Percentiles rank a stretch among this genome's conserved stretches.
These are phyloP conservation scores for Rhadinocentrus ornatus DNA, from an alignment of 2,797 vertebrate genomes.

Conservation along the genomic window DNA sequence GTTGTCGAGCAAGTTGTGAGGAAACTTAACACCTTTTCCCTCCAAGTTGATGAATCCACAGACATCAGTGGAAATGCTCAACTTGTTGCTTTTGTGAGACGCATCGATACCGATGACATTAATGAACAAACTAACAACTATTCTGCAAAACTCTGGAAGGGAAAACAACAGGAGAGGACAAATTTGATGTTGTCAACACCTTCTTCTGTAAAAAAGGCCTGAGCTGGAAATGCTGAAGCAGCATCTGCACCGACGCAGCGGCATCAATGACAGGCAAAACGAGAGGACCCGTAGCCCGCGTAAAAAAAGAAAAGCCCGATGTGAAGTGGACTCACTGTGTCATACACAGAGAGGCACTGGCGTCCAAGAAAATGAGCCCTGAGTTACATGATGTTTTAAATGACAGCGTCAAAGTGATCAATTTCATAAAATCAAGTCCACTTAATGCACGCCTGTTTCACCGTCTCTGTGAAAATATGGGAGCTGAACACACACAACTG, in stretches of 20 bases:
- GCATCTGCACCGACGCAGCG: neutral
- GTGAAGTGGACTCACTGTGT: no score
- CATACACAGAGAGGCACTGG: no score
- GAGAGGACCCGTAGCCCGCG: neutral
- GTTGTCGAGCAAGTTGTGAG: neutral
- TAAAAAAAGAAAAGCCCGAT: neutral
- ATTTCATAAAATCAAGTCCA: no score
- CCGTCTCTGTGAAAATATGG: no score
- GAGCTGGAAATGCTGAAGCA: constrained; percentile 6
- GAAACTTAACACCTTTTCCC: neutral
- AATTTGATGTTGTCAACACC: constrained; percentile 18
- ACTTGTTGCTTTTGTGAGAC: constrained; percentile 28
- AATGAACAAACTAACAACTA: constrained; percentile 18
- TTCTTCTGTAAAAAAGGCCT: constrained; percentile 1
- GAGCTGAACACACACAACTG: no score
- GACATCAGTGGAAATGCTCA: constrained; percentile 22
- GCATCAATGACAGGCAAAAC: constrained; percentile 12
- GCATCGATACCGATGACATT: constrained; percentile 11
- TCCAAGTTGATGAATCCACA: constrained; percentile 30
- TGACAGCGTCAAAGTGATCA: no score
- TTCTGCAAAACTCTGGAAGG: constrained; percentile 8
- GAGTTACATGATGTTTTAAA: no score
- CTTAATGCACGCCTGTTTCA: no score
- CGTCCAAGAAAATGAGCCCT: no score
- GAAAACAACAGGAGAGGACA: constrained; percentile 18